Evolutionary conservation across 2,113 vertebrate genomes (phyloP).

Genomic region (Pteruthius melanotis): DNA sequence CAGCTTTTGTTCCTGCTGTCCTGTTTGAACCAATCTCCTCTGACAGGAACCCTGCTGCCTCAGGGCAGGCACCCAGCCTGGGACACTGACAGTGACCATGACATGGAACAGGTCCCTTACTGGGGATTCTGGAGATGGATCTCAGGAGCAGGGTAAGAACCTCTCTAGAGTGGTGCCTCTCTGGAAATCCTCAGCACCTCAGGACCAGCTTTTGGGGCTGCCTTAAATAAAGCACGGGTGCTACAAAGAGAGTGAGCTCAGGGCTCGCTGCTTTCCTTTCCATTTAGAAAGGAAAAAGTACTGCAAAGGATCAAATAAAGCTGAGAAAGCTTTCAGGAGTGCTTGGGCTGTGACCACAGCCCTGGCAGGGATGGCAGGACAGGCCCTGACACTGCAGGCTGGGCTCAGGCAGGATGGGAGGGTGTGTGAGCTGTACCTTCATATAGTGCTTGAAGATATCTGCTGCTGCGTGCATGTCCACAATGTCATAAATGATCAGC

Average conservation of each 20-base stretch:
- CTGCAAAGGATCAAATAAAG: not conserved
- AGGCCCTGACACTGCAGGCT: not conserved
- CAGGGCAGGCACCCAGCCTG: not conserved
- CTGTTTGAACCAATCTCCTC: not conserved
- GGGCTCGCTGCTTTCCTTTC: not conserved
- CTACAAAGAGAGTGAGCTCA: not conserved
- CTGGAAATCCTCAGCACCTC: not conserved
- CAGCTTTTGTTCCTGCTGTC: not conserved
- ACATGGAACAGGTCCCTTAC: not conserved
- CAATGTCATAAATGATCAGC: constrained; percentile 98
- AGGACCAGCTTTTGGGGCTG: not conserved
- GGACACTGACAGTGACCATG: not conserved
- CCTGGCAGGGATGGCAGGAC: not conserved
- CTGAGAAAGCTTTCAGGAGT: not conserved
- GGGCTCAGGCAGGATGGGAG: not conserved
- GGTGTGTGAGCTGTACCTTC: constrained; percentile 81
- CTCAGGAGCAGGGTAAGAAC: not conserved
- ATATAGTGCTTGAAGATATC: constrained; percentile 99
- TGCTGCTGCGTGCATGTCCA: constrained; percentile 97
- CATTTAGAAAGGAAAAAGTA: not conserved
- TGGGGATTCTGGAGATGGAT: not conserved
- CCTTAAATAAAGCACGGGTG: not conserved
- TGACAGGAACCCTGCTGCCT: not conserved
- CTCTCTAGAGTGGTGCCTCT: not conserved
- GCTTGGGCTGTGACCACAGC: not conserved